Base-by-base conservation (phyloP, 2,888 invertebrate species). In the Cinara cedri region DNA sequence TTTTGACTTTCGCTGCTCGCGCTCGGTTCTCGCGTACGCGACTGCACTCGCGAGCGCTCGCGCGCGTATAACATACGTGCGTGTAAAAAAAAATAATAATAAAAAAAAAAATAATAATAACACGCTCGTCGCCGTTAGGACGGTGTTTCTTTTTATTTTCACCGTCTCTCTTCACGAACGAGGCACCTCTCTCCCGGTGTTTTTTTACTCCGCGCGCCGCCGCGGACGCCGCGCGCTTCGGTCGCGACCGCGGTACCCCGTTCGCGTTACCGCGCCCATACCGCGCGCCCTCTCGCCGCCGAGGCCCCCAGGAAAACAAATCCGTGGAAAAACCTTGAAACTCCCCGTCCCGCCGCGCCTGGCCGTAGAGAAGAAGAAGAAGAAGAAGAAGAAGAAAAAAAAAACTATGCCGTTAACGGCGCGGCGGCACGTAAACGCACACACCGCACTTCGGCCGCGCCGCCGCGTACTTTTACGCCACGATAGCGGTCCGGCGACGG, bases 1-100 rank as follows among this genome's bases (percentile, higher is more conserved):
- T 78, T 68, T 78, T 46, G 57, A 78, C 76, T 78, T 78, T 78
- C 76, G 76, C 76, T 78, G 66, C 68, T 68, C 21, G 62, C 72
- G 34, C 14, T n/a, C n/a, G n/a, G n/a, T n/a, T n/a, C n/a, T n/a
- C n/a, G n/a, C n/a, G n/a, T n/a, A n/a, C n/a, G n/a, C n/a, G n/a
- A n/a, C n/a, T n/a, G n/a, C n/a, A n/a, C n/a, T n/a, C n/a, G n/a
- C n/a, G n/a, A n/a, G n/a, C n/a, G n/a, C n/a, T n/a, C n/a, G n/a
- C n/a, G n/a, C n/a, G n/a, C n/a, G n/a, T n/a, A n/a, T n/a, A n/a
- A n/a, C n/a, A n/a, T n/a, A n/a, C n/a, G n/a, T n/a, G n/a, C n/a
- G n/a, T n/a, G n/a, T n/a, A n/a, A n/a, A n/a, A n/a, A n/a, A n/a
- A n/a, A n/a, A n/a, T n/a, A n/a, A n/a, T n/a, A n/a, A n/a, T n/a